Percentiles rank a stretch among this genome's conserved stretches.
Conservation (phyloP, 2,113 vertebrate species). For the Mesitornis unicolor region DNA sequence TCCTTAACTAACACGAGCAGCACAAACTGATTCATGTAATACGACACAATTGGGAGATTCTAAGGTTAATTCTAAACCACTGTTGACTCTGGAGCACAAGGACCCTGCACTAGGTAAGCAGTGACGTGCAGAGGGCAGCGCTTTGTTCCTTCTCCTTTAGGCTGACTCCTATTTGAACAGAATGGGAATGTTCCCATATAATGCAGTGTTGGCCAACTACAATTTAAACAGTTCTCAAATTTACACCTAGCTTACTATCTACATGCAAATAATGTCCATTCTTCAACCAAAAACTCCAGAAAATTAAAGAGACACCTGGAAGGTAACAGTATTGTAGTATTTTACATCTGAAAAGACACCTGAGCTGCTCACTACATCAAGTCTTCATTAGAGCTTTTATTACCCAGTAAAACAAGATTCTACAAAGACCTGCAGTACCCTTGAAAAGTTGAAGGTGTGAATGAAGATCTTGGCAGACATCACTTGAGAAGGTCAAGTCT, state of each 20-base stretch:
- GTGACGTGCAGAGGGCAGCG: not conserved
- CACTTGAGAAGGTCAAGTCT: not conserved
- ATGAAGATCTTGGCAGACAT: not conserved
- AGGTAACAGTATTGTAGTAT: not conserved
- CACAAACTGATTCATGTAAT: not conserved
- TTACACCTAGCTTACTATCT: not conserved
- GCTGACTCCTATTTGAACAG: not conserved
- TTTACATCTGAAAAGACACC: not conserved
- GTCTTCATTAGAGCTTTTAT: not conserved
- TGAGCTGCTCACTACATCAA: not conserved
- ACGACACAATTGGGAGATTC: rapidly evolving
- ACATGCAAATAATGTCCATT: not conserved
- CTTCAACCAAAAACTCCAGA: not conserved
- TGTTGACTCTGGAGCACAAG: not conserved
- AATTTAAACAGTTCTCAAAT: not conserved
- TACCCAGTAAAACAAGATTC: not conserved
- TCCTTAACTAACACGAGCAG: not conserved
- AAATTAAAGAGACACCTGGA: not conserved
- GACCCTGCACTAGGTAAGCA: not conserved
- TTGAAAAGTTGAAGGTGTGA: not conserved
- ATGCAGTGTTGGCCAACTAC: not conserved
- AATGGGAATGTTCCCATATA: not conserved
- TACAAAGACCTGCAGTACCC: not conserved
- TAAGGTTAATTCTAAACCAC: not conserved
- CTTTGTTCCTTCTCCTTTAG: not conserved